phyloP scores from a whole-genome alignment of 2,888 invertebrate genomes.

The Cheilosia soror region DNA sequence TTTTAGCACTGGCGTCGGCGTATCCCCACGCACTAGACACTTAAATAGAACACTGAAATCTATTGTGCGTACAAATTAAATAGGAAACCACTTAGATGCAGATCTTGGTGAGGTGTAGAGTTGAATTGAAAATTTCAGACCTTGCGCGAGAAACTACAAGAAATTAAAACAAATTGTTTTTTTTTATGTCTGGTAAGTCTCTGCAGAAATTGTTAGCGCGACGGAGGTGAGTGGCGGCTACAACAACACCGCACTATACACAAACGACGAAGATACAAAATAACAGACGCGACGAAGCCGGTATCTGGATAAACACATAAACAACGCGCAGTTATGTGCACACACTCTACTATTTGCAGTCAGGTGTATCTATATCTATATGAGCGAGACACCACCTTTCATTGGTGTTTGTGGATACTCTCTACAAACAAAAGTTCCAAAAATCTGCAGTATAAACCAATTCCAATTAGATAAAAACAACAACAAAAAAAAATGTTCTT shows the following conservation, averaged over 20 bases:
- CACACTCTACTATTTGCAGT: constrained; percentile 16
- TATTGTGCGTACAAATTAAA: constrained; percentile 31
- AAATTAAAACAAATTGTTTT: not conserved
- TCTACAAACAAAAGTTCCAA: constrained; percentile 13
- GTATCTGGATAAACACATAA: constrained; percentile 50
- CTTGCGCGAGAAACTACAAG: not conserved
- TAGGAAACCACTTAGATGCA: constrained; percentile 11
- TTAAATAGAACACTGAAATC: not conserved
- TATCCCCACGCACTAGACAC: constrained; percentile 5
- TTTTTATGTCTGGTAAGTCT: constrained; percentile 8
- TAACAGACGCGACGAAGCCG: constrained; percentile 64
- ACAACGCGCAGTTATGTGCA: constrained; percentile 11
- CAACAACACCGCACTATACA: constrained; percentile 43
- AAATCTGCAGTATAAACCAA: constrained; percentile 28
- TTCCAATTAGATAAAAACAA: constrained; percentile 66
- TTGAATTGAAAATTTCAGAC: constrained; percentile 26
- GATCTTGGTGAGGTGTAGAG: constrained; percentile 33
- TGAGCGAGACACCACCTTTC: constrained; percentile 5
- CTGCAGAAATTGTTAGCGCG: constrained; percentile 2
- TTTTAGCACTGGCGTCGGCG: constrained; percentile 9
- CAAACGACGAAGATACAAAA: constrained; percentile 43
- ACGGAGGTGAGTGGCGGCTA: constrained; percentile 22
- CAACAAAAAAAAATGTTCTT: constrained; percentile 41
- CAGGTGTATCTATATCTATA: constrained; percentile 44
- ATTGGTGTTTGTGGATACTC: constrained; percentile 27